Conservation (phyloP, 1,140 invertebrate species). For the Micrasema minimum region DNA sequence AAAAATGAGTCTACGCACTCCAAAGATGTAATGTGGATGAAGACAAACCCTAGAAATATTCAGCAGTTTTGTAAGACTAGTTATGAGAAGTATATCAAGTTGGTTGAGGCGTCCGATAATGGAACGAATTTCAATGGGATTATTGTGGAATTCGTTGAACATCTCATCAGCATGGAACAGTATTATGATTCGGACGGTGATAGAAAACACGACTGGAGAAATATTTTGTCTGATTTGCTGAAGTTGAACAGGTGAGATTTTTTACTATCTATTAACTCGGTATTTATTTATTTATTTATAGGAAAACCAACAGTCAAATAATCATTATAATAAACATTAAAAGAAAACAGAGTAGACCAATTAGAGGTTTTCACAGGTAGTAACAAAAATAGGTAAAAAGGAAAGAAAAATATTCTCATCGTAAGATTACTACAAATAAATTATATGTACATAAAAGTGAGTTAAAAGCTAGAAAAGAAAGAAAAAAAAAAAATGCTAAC, state of each 20-base stretch:
- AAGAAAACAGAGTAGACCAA: too few relatives aligned
- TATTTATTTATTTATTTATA: too few relatives aligned
- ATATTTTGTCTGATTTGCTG: constrained; percentile 26
- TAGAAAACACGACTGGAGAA: constrained; percentile 29
- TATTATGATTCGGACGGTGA: constrained; percentile 7
- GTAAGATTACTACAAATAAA: too few relatives aligned
- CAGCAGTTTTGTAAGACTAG: constrained; percentile 45
- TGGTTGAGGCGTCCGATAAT: not conserved
- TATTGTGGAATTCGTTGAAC: constrained; percentile 28
- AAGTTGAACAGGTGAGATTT: constrained; percentile 27
- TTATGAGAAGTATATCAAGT: constrained; percentile 43
- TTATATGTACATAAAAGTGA: too few relatives aligned
- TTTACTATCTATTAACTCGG: too few relatives aligned
- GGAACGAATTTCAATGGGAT: constrained; percentile 2
- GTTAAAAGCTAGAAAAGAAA: too few relatives aligned
- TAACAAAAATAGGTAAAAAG: too few relatives aligned
- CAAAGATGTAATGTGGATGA: constrained; percentile 34
- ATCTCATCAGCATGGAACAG: constrained; percentile 10
- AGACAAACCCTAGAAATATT: constrained; percentile 28
- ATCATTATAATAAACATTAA: too few relatives aligned
- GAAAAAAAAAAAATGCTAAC: too few relatives aligned
- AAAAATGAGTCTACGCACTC: constrained; percentile 30
- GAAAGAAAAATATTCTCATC: too few relatives aligned
- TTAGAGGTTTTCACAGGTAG: too few relatives aligned
- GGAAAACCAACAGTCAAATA: too few relatives aligned